These are phyloP conservation scores for Rhabdophis nuchalis DNA, from an alignment of 2,797 vertebrate genomes.

Conservation along the genomic window DNA sequence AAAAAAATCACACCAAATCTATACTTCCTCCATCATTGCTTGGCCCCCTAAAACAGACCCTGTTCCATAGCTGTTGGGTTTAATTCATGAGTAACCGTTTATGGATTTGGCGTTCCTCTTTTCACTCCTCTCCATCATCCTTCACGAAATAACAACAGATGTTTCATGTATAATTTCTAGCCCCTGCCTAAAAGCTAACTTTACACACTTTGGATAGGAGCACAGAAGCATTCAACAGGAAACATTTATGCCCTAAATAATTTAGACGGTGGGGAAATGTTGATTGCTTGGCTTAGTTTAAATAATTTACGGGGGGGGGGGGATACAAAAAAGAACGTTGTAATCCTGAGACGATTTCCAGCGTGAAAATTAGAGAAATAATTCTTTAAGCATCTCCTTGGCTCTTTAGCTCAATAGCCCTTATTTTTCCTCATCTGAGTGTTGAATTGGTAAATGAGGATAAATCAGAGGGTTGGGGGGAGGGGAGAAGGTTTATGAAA, in stretches of 20 bases:
- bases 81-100: constrained; percentile 32
- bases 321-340: constrained; percentile 35
- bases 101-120: constrained; percentile 31
- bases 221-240: constrained; percentile 64
- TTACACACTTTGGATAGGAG: constrained; percentile 56
- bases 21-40: neutral
- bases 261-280: constrained; percentile 66
- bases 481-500: constrained; percentile 17
- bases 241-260: constrained; percentile 72
- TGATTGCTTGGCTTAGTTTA: constrained; percentile 62
- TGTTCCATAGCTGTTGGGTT: neutral
- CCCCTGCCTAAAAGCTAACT: constrained; percentile 50
- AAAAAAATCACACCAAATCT: neutral
- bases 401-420: constrained; percentile 7
- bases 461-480: constrained; percentile 19
- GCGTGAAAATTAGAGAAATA: constrained; percentile 38
- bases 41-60: neutral
- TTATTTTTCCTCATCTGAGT: constrained; percentile 18
- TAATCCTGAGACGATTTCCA: constrained; percentile 37
- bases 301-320: constrained; percentile 68
- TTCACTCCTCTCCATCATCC: constrained; percentile 29
- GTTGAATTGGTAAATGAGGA: constrained; percentile 37
- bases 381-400: constrained; percentile 42
- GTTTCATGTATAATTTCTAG: constrained; percentile 38
- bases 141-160: neutral